These are phyloP conservation scores for Euura saliciscinereae DNA, from an alignment of 1,140 invertebrate genomes.

Conservation along the genomic window DNA sequence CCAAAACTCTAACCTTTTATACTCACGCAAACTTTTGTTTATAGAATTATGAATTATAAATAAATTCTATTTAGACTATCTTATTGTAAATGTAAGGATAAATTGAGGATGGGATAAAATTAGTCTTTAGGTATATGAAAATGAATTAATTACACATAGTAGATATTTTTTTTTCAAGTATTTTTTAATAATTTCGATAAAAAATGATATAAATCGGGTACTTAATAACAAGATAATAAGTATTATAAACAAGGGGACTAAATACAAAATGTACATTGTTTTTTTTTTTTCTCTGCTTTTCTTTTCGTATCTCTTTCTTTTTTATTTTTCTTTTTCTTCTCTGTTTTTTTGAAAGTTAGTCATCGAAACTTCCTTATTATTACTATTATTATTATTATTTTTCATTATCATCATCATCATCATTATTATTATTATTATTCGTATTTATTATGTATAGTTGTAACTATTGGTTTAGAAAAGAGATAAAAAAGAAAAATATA, in stretches of 20 bases:
- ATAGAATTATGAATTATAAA: too few species aligned
- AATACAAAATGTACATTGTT: slow-evolving; percentile 59
- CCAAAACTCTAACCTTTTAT: too few species aligned
- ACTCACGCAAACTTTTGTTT: too few species aligned
- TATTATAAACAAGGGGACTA: slow-evolving; percentile 62
- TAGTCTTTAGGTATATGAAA: too few species aligned
- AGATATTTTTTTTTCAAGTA: slow-evolving; percentile 53
- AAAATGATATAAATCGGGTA: slow-evolving; percentile 62
- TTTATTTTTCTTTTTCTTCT: slow-evolving; percentile 44
- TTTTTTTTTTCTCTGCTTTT: slow-evolving; percentile 43
- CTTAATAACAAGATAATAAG: slow-evolving; percentile 63
- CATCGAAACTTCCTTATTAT: slow-evolving; percentile 48
- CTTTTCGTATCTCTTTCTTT: slow-evolving; percentile 42
- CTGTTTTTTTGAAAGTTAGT: slow-evolving; percentile 54
- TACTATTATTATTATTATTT: slow-evolving; percentile 32
- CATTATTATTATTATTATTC: slow-evolving; percentile 31
- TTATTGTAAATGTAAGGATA: too few species aligned
- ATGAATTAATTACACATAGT: too few species aligned
- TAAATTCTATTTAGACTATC: too few species aligned
- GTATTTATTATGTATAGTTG: slow-evolving; percentile 48
- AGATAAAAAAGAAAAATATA: not conserved
- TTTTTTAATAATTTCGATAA: slow-evolving; percentile 63
- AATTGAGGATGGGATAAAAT: too few species aligned
- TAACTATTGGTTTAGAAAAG: slow-evolving; percentile 10
- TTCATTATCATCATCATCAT: not conserved